Base-by-base conservation (phyloP, 2,113 vertebrate species). In the Neolamprologus variostigma region DNA sequence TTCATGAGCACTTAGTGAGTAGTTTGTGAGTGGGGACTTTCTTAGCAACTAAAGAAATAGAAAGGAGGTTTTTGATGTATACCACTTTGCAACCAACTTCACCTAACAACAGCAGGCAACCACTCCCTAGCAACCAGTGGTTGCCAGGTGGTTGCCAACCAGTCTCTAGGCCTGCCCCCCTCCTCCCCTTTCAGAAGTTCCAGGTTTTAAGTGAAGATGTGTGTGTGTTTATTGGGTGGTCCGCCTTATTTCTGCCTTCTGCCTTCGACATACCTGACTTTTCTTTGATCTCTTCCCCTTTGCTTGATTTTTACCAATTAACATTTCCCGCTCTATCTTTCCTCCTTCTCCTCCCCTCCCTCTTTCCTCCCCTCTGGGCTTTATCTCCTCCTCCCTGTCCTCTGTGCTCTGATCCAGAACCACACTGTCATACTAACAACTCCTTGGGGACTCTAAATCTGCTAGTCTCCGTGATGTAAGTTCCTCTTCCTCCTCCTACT, bases 361-460 rank as follows among this genome's bases (percentile, higher is more conserved):
- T 86, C 35, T 88, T 55, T 91, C 92, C 87, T 82, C 90, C 82
- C 85, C 84, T 92, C 87, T 92, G 78, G 85, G 88, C 54, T 90
- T 87, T 93, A 84, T 91, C 91, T 90, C 95, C 95, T 96, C 87
- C 81, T 68, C 92, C 95, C 96, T 97, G 96, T 97, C 90, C 95
- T 95, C 96, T 97, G 94, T 97, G 96, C 97, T 97, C 97, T 96
- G 96, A 97, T 98, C 97, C 97, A 99, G 98, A 99, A 98, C 97
- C 98, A 98, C 97, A 98, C 97, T 98, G 97, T 99, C 97, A 98
- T 99, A 99, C 97, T 99, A 98, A 99, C 98, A 96, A 96, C 99
- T 97, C 99, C 98, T 93, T 99, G 99, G 99, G 98, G 98, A 98
- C 97, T 98, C 96, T 99, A 99, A 98, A 96, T 96, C 96, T 97